phyloP scores from a whole-genome alignment of 2,113 vertebrate genomes.

The Pelmatolapia mariae region DNA sequence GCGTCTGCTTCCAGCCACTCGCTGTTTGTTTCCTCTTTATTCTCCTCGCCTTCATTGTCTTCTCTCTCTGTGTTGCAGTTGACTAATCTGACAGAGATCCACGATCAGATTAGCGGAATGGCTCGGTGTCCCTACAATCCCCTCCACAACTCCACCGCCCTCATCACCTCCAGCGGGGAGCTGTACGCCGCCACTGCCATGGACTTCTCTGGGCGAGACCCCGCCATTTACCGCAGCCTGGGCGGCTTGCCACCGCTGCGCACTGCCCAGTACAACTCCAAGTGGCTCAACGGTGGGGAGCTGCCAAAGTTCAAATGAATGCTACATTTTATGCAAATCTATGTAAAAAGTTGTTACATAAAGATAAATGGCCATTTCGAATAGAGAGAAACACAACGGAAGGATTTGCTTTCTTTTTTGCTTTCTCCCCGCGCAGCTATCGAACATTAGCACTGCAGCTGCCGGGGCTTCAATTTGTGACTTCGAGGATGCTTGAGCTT shows the following conservation, averaged over 20 bases:
- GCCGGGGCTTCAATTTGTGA: not conserved
- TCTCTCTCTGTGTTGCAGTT: conserved; percentile 64
- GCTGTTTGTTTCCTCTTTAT: not conserved
- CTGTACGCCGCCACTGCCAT: conserved; percentile 95
- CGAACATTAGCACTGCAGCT: not conserved
- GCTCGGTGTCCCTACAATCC: conserved; percentile 96
- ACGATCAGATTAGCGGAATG: conserved; percentile 98
- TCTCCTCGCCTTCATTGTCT: not conserved
- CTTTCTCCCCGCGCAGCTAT: not conserved
- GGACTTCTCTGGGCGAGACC: conserved; percentile 96
- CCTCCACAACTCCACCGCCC: conserved; percentile 95
- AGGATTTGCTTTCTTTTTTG: not conserved
- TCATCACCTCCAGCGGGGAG: conserved; percentile 90
- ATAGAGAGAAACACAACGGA: not conserved
- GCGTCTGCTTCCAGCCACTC: not conserved
- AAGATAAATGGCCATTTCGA: not conserved
- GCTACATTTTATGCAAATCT: not conserved
- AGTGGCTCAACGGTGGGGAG: conserved; percentile 92
- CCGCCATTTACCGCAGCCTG: conserved; percentile 94
- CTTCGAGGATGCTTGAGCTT: not conserved
- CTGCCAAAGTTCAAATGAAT: not conserved
- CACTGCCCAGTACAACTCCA: conserved; percentile 97
- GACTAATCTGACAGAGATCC: conserved; percentile 89
- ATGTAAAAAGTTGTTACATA: not conserved
- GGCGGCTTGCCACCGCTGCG: conserved; percentile 88